phyloP scores from a whole-genome alignment of 1,140 invertebrate species.

The Globodera rostochiensis region DNA sequence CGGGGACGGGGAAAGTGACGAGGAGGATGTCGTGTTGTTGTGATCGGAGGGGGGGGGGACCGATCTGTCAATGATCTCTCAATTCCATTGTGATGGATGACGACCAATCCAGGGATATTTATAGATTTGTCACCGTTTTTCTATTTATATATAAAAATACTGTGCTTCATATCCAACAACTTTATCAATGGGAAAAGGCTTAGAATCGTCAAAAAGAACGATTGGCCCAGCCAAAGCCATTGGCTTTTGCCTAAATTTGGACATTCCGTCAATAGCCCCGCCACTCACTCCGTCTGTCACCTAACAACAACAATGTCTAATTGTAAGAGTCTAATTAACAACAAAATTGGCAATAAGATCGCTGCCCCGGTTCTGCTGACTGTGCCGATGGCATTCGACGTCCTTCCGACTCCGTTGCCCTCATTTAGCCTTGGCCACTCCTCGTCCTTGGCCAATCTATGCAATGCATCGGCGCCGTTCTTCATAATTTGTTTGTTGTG shows the following conservation, averaged over 20 bases:
- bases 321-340: background rate
- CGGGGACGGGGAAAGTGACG: background rate
- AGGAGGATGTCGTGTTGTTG: background rate
- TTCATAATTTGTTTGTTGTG: constrained; percentile 16
- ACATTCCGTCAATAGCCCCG: no score
- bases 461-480: constrained; percentile 12
- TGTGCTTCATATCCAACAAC: no score
- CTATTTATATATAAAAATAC: no score
- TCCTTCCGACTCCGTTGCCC: background rate
- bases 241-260: no score
- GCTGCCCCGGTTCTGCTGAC: no score
- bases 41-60: background rate
- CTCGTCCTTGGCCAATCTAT: constrained; percentile 16
- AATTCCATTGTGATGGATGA: no score
- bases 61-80: no score
- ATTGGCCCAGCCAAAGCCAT: no score
- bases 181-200: no score
- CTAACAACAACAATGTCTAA: background rate
- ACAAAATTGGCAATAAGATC: background rate
- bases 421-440: background rate
- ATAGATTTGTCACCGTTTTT: no score
- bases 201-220: no score
- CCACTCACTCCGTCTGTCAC: background rate
- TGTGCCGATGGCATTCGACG: background rate
- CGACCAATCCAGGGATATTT: no score